phyloP scores from a whole-genome alignment of 2,113 vertebrate genomes.

The Salminus brasiliensis region DNA sequence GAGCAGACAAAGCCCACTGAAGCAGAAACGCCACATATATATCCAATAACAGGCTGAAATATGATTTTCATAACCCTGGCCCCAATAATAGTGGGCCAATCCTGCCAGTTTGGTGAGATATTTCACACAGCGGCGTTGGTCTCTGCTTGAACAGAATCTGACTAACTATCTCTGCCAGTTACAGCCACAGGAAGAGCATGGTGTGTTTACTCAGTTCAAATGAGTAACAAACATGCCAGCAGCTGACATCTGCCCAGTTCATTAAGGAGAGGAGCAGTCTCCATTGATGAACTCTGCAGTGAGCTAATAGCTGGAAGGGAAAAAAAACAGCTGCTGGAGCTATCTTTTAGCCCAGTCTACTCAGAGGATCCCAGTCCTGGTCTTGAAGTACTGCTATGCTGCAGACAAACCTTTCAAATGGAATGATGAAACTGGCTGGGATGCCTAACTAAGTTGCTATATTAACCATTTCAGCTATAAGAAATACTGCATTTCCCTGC shows the following conservation, averaged over 20 bases:
- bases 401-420: no score
- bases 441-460: no score
- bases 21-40: background rate
- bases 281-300: no score
- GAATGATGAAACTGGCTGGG: no score
- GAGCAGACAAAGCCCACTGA: background rate
- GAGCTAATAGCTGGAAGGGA: no score
- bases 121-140: slow-evolving; percentile 26
- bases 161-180: slow-evolving; percentile 14
- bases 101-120: slow-evolving; percentile 45
- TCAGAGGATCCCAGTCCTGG: no score
- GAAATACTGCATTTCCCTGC: no score
- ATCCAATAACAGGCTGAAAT: background rate
- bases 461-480: no score
- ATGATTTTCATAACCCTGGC: slow-evolving; percentile 14
- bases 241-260: background rate
- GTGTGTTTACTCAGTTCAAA: slow-evolving; percentile 11
- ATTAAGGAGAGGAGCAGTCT: background rate
- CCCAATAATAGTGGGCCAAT: background rate
- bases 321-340: no score
- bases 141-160: slow-evolving; percentile 21
- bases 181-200: background rate
- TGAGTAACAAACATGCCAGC: slow-evolving; percentile 14
- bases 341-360: no score
- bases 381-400: no score